A percentile compares a stretch with the other conserved stretches of the same genome.
Conservation (phyloP, 2,113 vertebrate species). For the Australoheros scitulus region DNA sequence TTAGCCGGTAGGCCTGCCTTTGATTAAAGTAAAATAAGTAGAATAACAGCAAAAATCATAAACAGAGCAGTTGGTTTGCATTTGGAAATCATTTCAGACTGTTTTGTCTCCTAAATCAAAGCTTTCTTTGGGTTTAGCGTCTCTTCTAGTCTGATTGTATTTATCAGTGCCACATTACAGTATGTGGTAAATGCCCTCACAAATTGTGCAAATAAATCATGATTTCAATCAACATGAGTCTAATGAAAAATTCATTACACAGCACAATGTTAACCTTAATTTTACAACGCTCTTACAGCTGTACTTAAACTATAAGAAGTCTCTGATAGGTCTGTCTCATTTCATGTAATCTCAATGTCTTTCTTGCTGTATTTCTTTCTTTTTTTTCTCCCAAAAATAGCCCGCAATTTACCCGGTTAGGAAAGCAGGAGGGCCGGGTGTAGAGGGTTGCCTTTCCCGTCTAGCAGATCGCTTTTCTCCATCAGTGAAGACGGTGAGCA, state of each 20-base stretch:
- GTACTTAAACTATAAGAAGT: conserved; percentile 12
- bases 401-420: conserved; percentile 59
- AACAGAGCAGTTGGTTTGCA: conserved; percentile 47
- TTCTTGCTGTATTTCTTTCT: conserved; percentile 7
- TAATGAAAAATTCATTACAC: conserved; percentile 54
- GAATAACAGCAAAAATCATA: conserved; percentile 40
- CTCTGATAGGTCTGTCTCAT: conserved; percentile 10
- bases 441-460: conserved; percentile 81
- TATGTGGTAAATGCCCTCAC: conserved; percentile 65
- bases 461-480: conserved; percentile 82
- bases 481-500: conserved; percentile 79
- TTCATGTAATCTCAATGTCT: conserved; percentile 9
- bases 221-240: conserved; percentile 57
- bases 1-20: conserved; percentile 20
- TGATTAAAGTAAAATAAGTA: conserved; percentile 34
- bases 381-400: conserved; percentile 20
- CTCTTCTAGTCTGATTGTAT: conserved; percentile 70
- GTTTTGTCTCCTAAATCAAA: conserved; percentile 45
- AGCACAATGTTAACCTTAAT: conserved; percentile 47
- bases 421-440: conserved; percentile 88
- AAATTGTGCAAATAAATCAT: conserved; percentile 73
- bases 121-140: conserved; percentile 72
- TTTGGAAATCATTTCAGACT: conserved; percentile 37
- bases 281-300: conserved; percentile 43
- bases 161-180: conserved; percentile 60